phyloP scores from a whole-genome alignment of 92 coral and sea anemone genomes.

The Bergia sp. region DNA sequence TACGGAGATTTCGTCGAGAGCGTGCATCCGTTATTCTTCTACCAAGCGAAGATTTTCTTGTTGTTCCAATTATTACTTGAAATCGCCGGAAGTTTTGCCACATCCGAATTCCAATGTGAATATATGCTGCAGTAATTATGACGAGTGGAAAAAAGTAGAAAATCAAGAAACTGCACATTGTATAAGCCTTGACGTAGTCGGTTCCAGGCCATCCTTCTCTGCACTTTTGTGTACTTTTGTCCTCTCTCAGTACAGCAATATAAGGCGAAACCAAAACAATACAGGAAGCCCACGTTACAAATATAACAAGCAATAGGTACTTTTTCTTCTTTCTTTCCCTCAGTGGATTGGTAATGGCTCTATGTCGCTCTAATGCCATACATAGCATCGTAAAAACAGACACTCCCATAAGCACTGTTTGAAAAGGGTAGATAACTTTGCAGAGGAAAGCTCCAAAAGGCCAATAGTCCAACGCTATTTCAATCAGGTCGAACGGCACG shows the following conservation, averaged over 20 bases:
- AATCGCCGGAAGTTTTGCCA: slow-evolving; percentile 14
- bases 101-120: slow-evolving; percentile 75
- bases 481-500: slow-evolving; percentile 85
- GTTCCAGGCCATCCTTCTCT: slow-evolving; percentile 79
- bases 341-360: slow-evolving; percentile 85
- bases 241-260: slow-evolving; percentile 63
- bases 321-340: slow-evolving; percentile 65
- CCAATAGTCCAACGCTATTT: slow-evolving; percentile 71
- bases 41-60: slow-evolving; percentile 30
- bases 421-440: slow-evolving; percentile 88
- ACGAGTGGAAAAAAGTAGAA: slow-evolving; percentile 88
- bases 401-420: slow-evolving; percentile 87
- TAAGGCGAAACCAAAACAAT: slow-evolving; percentile 82
- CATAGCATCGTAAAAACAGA: slow-evolving; percentile 88
- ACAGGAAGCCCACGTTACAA: slow-evolving; percentile 76
- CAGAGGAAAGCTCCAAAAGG: slow-evolving; percentile 90
- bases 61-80: slow-evolving; percentile 31
- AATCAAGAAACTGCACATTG: slow-evolving; percentile 82
- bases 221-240: slow-evolving; percentile 53
- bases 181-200: slow-evolving; percentile 68
- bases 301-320: slow-evolving; percentile 57
- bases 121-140: slow-evolving; percentile 75
- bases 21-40: slow-evolving; percentile 44
- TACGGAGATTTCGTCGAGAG: slow-evolving; percentile 53
- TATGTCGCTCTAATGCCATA: slow-evolving; percentile 93